Percentiles rank a stretch among this genome's conserved stretches.
Evolutionary conservation across 1,140 invertebrate species (phyloP).

Genomic region (Macrocentrus cingulum): DNA sequence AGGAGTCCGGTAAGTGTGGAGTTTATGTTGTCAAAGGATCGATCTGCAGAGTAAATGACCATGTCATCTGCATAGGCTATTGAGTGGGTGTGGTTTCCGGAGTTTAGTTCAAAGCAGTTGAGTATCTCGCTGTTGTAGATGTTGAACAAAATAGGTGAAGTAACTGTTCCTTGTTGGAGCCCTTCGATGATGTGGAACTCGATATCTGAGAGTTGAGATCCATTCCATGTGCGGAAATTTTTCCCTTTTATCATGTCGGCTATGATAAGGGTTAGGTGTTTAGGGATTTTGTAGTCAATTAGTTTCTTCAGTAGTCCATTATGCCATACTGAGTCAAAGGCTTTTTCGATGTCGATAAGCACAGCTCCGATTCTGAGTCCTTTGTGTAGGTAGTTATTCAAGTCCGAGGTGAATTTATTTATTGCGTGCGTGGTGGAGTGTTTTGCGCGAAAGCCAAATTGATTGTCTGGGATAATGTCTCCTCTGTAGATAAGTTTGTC

Average conservation of each 20-base stretch:
- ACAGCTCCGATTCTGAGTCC: background rate
- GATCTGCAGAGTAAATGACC: background rate
- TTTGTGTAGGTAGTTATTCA: conserved; percentile 10
- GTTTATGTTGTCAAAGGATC: background rate
- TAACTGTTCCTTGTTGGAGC: conserved; percentile 12
- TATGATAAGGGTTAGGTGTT: background rate
- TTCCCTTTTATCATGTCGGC: conserved; percentile 2
- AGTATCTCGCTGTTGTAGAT: conserved; percentile 18
- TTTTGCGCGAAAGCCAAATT: conserved; percentile 8
- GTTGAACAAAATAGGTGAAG: conserved; percentile 16
- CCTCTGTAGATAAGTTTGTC: background rate
- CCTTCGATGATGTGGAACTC: conserved; percentile 12
- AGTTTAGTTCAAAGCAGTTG: conserved; percentile 10
- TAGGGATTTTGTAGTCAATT: background rate
- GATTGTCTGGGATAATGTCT: conserved; percentile 8
- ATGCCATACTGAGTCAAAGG: conserved; percentile 13
- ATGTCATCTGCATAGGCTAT: conserved; percentile 13
- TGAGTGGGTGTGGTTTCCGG: background rate
- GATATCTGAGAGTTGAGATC: background rate
- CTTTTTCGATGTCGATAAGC: conserved; percentile 9
- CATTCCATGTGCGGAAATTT: background rate
- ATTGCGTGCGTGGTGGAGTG: background rate
- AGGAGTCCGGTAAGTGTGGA: background rate
- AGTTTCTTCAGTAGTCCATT: conserved; percentile 4
- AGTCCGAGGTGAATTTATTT: conserved; percentile 3